Percentiles rank a stretch among this genome's conserved stretches.
These are phyloP conservation scores for Mugil cephalus DNA, from an alignment of 2,113 vertebrate genomes.

Conservation along the genomic window DNA sequence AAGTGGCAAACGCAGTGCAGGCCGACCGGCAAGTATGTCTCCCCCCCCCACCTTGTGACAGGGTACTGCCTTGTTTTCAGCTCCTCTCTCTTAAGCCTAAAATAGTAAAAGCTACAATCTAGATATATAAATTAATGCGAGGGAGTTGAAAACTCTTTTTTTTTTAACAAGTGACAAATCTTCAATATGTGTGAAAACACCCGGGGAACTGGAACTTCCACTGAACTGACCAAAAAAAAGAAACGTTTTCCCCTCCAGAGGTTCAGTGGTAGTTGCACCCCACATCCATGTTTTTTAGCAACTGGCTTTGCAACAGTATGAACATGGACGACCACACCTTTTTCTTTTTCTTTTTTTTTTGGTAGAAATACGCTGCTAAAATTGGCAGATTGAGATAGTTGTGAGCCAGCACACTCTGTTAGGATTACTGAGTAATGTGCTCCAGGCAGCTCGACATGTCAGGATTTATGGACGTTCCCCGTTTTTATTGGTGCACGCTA, in stretches of 20 bases:
- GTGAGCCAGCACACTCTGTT: slow-evolving; percentile 35
- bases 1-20: slow-evolving; percentile 79
- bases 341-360: slow-evolving; percentile 15
- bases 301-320: slow-evolving; percentile 39
- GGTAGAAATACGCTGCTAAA: slow-evolving; percentile 14
- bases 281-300: slow-evolving; percentile 28
- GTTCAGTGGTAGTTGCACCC: slow-evolving; percentile 58
- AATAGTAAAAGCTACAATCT: slow-evolving; percentile 33
- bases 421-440: slow-evolving; percentile 46
- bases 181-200: slow-evolving; percentile 40
- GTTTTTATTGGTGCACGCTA: slow-evolving; percentile 6
- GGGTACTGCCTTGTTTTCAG: slow-evolving; percentile 76
- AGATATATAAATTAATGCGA: slow-evolving; percentile 39
- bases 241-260: slow-evolving; percentile 8
- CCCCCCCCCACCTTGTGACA: slow-evolving; percentile 75
- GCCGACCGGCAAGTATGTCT: slow-evolving; percentile 79
- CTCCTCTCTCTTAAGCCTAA: slow-evolving; percentile 68
- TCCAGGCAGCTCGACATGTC: slow-evolving; percentile 52
- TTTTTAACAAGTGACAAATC: slow-evolving; percentile 45
- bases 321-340: slow-evolving; percentile 32
- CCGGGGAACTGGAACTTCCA: slow-evolving; percentile 42
- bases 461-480: slow-evolving; percentile 38
- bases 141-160: slow-evolving; percentile 54
- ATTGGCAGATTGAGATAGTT: slow-evolving; percentile 39
- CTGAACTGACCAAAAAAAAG: slow-evolving; percentile 40